A percentile compares a stretch with the other conserved stretches of the same genome.
Evolutionary conservation across 2,888 invertebrate species (phyloP).

Genomic region (Drosophila cracens): DNA sequence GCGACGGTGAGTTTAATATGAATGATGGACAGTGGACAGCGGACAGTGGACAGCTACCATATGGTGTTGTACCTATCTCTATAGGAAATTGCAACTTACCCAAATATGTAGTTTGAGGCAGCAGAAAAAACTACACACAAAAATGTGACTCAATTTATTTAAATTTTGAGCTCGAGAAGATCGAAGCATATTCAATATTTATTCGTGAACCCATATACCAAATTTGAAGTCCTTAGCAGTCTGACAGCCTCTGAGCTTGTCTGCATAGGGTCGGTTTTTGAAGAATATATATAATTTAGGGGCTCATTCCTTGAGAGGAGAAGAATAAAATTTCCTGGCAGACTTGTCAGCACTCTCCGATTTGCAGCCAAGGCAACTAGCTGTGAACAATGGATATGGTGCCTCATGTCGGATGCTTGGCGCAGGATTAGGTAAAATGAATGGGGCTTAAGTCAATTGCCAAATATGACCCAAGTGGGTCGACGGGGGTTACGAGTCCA

Average conservation of each 20-base stretch:
- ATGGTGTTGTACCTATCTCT: too few species aligned
- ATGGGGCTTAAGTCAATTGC: neutral
- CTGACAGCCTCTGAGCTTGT: neutral
- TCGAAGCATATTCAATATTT: too few species aligned
- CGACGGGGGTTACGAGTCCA: neutral
- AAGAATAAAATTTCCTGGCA: neutral
- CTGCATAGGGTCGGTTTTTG: neutral
- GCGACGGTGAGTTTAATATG: constrained; percentile 85
- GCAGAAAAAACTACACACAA: neutral
- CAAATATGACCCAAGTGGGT: neutral
- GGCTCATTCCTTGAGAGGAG: neutral
- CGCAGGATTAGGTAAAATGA: neutral
- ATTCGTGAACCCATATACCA: too few species aligned
- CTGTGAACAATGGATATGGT: neutral
- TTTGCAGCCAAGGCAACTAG: neutral
- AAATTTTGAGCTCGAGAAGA: too few species aligned
- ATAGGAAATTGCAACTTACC: neutral
- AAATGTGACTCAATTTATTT: neutral
- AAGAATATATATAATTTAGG: neutral
- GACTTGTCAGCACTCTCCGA: neutral
- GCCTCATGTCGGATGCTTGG: neutral
- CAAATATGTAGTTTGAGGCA: neutral
- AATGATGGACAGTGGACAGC: neutral
- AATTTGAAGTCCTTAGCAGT: neutral
- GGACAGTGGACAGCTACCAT: too few species aligned